These are phyloP conservation scores for Hassar affinis DNA, from an alignment of 2,113 vertebrate genomes.

Conservation along the genomic window DNA sequence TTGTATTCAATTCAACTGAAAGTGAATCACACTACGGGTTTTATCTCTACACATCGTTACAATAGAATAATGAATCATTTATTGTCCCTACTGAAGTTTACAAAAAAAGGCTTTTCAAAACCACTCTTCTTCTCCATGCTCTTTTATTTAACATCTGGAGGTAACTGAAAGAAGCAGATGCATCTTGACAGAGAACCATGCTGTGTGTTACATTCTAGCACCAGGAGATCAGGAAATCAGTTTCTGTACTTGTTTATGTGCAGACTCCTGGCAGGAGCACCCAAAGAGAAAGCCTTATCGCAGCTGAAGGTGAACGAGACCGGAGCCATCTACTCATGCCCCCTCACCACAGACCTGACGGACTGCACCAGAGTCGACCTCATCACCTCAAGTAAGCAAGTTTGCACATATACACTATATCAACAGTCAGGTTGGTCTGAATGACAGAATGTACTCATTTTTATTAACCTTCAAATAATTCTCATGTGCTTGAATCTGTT, in stretches of 20 bases:
- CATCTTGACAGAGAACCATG: neutral
- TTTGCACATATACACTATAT: neutral
- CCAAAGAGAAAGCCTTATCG: slow-evolving; percentile 72
- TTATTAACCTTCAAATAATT: neutral
- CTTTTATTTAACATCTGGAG: neutral
- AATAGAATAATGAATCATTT: neutral
- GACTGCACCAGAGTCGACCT: slow-evolving; percentile 86
- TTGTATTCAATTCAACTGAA: neutral
- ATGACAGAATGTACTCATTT: neutral
- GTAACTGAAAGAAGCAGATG: neutral
- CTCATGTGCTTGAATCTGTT: neutral
- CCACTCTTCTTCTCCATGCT: neutral
- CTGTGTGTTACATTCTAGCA: neutral
- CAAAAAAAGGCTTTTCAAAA: neutral
- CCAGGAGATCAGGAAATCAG: neutral
- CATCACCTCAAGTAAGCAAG: slow-evolving; percentile 74
- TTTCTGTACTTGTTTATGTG: slow-evolving; percentile 35
- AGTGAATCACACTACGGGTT: neutral
- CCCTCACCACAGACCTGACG: slow-evolving; percentile 63
- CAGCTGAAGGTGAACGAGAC: slow-evolving; percentile 76
- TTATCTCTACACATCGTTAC: neutral
- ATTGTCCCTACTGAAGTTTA: neutral
- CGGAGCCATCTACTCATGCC: slow-evolving; percentile 86
- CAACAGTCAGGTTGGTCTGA: neutral
- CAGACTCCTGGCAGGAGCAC: slow-evolving; percentile 86